phyloP scores from a whole-genome alignment of 2,888 invertebrate genomes.

The Cinara cedri region DNA sequence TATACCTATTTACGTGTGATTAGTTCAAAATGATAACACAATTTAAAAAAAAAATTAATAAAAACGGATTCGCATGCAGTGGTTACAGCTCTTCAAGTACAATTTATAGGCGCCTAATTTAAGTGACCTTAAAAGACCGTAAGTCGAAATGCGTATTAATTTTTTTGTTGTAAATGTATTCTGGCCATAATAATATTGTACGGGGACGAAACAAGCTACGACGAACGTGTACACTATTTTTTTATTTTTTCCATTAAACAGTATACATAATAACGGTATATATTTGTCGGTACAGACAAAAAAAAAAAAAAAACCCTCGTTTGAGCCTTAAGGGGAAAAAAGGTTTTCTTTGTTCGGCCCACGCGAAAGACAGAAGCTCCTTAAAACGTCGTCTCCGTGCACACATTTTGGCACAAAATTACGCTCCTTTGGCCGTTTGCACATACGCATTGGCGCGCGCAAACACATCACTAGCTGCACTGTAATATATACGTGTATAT shows the following conservation, averaged over 20 bases:
- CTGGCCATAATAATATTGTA: constrained; percentile 20
- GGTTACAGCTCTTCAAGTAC: too few species aligned
- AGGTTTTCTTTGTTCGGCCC: constrained; percentile 12
- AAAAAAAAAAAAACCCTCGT: constrained; percentile 13
- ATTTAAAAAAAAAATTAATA: too few species aligned
- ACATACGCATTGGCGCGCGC: not conserved
- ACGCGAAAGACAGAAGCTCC: not conserved
- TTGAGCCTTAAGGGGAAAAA: constrained; percentile 7
- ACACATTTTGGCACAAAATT: constrained; percentile 35
- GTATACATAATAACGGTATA: too few species aligned
- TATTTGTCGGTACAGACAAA: not conserved
- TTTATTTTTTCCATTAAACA: constrained; percentile 16
- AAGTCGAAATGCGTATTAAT: too few species aligned
- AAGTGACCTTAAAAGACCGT: too few species aligned
- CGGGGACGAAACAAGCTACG: not conserved
- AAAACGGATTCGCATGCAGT: too few species aligned
- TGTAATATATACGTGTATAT: too few species aligned
- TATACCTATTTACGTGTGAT: too few species aligned
- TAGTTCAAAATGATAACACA: too few species aligned
- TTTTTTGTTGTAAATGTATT: too few species aligned
- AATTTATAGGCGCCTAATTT: too few species aligned
- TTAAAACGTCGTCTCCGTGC: constrained; percentile 40
- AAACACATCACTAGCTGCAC: not conserved
- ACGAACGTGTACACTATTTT: not conserved
- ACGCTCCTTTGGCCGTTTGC: constrained; percentile 36